A percentile compares a stretch with the other conserved stretches of the same genome.
Conservation (phyloP, 1,140 invertebrate species). For the Habropoda laboriosa region DNA sequence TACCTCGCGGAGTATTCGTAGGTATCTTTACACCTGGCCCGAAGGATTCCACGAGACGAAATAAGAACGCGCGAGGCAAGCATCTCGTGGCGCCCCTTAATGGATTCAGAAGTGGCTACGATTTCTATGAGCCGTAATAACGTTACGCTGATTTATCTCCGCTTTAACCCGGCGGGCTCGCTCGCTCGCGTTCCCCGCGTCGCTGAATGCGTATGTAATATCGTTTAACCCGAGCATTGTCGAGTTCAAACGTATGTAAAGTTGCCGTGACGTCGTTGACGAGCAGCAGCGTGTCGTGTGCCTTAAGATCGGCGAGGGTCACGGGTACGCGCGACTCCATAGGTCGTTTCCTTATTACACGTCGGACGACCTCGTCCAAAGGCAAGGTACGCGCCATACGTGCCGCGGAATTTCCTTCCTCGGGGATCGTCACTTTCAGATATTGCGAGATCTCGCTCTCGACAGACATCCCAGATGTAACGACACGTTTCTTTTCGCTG, state of each 20-base stretch:
- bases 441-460: neutral
- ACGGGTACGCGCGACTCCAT: conserved; percentile 38
- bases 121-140: conserved; percentile 72
- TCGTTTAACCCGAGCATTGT: conserved; percentile 74
- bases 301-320: conserved; percentile 49
- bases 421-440: conserved; percentile 17
- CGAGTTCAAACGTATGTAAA: conserved; percentile 74
- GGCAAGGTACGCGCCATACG: conserved; percentile 5
- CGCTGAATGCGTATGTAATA: conserved; percentile 67
- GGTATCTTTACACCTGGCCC: conserved; percentile 53
- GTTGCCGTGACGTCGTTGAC: conserved; percentile 71
- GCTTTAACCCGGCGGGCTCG: conserved; percentile 64
- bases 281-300: conserved; percentile 49
- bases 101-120: conserved; percentile 71
- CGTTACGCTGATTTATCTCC: conserved; percentile 73
- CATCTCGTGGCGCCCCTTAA: conserved; percentile 55
- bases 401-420: neutral
- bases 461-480: neutral
- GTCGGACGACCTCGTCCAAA: conserved; percentile 40
- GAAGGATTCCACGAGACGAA: conserved; percentile 53
- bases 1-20: neutral
- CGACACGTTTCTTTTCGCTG: neutral
- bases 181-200: conserved; percentile 55
- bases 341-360: conserved; percentile 70
- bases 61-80: conserved; percentile 56